Evolutionary conservation across 2,113 vertebrate genomes (phyloP).

Genomic region (Thunnus maccoyii): DNA sequence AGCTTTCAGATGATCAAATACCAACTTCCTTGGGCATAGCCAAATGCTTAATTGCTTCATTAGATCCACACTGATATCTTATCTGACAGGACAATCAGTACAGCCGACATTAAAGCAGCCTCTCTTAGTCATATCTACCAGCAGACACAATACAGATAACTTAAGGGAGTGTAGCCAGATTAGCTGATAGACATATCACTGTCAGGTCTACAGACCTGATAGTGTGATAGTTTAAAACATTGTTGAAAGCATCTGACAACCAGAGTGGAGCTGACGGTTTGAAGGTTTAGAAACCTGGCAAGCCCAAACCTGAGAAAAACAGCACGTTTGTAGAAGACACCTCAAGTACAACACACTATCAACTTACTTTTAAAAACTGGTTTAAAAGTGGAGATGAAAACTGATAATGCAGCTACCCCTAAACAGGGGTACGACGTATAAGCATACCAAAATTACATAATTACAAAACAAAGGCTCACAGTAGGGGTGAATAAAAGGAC

Average conservation of each 20-base stretch:
- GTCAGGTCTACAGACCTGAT: not conserved
- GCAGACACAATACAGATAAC: constrained; percentile 16
- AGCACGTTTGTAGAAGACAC: constrained; percentile 8
- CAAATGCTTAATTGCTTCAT: constrained; percentile 5
- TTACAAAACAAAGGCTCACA: constrained; percentile 25
- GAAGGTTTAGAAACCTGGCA: constrained; percentile 25
- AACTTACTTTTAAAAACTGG: not conserved
- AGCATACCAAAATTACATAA: constrained; percentile 11
- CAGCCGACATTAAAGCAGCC: not conserved
- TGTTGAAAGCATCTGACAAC: constrained; percentile 48
- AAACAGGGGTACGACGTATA: not conserved
- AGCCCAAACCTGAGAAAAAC: constrained; percentile 59
- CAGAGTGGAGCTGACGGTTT: constrained; percentile 1
- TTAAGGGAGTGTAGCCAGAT: constrained; percentile 13
- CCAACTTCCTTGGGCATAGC: not conserved
- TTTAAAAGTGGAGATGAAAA: constrained; percentile 5
- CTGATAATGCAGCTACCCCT: not conserved
- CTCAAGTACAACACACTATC: constrained; percentile 8
- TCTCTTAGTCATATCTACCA: constrained; percentile 8
- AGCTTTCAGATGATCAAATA: constrained; percentile 11
- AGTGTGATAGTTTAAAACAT: constrained; percentile 21
- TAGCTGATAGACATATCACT: not conserved
- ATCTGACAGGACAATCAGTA: constrained; percentile 27
- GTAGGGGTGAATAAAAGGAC: constrained; percentile 5
- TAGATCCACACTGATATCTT: not conserved